Evolutionary conservation across 2,113 vertebrate species (phyloP).

Genomic region (Megaleporinus macrocephalus): DNA sequence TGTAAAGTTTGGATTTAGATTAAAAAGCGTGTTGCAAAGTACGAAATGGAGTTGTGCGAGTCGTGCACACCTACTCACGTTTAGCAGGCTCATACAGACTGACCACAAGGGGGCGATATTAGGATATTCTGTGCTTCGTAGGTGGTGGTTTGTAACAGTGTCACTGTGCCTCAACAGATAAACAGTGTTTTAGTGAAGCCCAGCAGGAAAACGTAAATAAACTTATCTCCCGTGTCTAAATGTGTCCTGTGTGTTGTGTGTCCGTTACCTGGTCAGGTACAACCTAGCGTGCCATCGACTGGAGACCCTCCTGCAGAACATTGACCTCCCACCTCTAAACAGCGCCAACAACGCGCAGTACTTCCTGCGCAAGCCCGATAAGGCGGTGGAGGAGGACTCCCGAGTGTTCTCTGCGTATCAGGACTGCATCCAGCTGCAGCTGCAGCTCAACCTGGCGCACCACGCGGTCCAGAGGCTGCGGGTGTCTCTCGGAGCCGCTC

Average conservation of each 20-base stretch:
- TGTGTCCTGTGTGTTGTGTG: not conserved
- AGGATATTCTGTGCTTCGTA: too few species aligned
- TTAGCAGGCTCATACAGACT: too few species aligned
- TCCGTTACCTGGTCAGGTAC: slow-evolving; percentile 78
- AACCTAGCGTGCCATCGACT: slow-evolving; percentile 97
- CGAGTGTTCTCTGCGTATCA: slow-evolving; percentile 98
- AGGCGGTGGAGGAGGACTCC: slow-evolving; percentile 96
- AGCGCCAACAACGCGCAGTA: slow-evolving; percentile 98
- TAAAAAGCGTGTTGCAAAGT: too few species aligned
- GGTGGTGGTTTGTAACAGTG: too few species aligned
- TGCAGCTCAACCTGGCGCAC: slow-evolving; percentile 96
- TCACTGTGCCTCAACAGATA: too few species aligned
- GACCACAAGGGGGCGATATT: too few species aligned
- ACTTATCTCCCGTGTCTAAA: not conserved
- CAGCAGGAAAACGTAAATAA: too few species aligned
- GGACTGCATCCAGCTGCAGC: slow-evolving; percentile 97
- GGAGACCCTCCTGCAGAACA: slow-evolving; percentile 96
- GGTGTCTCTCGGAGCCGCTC: slow-evolving; percentile 90
- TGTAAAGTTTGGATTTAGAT: too few species aligned
- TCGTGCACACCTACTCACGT: too few species aligned
- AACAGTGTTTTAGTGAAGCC: too few species aligned
- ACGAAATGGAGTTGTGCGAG: too few species aligned
- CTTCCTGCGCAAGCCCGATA: slow-evolving; percentile 96
- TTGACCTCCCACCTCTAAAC: slow-evolving; percentile 96
- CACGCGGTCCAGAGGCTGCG: slow-evolving; percentile 93